These are phyloP conservation scores for Nothobranchius furzeri DNA, from an alignment of 2,113 vertebrate species.

Conservation along the genomic window DNA sequence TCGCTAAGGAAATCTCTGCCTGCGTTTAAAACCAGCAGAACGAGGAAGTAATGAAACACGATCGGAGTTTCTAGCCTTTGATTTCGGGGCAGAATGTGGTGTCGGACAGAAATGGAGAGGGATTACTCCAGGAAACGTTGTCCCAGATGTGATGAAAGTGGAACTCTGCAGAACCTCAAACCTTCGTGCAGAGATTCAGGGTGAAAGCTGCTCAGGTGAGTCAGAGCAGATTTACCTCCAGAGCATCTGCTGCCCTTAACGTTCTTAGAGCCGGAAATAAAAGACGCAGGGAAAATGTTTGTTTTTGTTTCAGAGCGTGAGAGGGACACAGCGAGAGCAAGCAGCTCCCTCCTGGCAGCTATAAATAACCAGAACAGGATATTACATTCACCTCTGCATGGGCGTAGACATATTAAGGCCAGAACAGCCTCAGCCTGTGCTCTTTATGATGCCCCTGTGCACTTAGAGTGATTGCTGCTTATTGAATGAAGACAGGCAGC, in stretches of 20 bases:
- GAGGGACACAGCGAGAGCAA: constrained; percentile 6
- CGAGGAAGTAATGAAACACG: constrained; percentile 29
- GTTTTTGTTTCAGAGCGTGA: background rate
- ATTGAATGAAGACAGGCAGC: constrained; percentile 15
- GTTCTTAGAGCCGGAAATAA: constrained; percentile 9
- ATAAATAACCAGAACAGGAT: constrained; percentile 60
- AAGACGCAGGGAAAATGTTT: constrained; percentile 7
- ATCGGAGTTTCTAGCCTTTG: background rate
- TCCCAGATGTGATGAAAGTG: constrained; percentile 22
- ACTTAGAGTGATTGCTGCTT: constrained; percentile 34
- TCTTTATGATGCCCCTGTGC: constrained; percentile 34
- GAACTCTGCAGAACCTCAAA: constrained; percentile 12
- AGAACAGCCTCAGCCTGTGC: constrained; percentile 25
- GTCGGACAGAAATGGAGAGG: constrained; percentile 13
- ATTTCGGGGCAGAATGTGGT: constrained; percentile 8
- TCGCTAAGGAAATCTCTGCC: background rate
- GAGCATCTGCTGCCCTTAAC: constrained; percentile 5
- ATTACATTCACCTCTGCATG: constrained; percentile 53
- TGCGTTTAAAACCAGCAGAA: constrained; percentile 7
- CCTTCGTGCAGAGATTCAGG: constrained; percentile 16
- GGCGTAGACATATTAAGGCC: constrained; percentile 49
- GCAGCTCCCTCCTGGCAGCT: constrained; percentile 44
- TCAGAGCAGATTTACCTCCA: constrained; percentile 27
- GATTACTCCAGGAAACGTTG: constrained; percentile 10
- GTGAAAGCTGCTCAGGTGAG: constrained; percentile 36